phyloP scores from a whole-genome alignment of 2,888 invertebrate species.

The Dyspetes luteomarginatus region DNA sequence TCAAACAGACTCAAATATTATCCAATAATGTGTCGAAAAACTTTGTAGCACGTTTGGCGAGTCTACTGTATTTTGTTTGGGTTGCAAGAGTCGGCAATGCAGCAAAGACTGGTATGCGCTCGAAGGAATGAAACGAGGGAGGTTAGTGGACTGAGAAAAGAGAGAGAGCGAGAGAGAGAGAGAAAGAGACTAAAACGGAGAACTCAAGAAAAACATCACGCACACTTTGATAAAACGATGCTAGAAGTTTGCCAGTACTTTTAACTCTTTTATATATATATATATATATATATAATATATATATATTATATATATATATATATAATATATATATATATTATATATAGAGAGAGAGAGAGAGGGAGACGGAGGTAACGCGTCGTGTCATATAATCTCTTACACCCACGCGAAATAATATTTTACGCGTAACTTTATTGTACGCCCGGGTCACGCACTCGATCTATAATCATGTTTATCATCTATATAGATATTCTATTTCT shows the following conservation, averaged over 20 bases:
- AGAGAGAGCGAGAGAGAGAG: slow-evolving; percentile 18
- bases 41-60: slow-evolving; percentile 1
- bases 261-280: not conserved
- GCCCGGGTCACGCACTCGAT: slow-evolving; percentile 43
- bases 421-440: not conserved
- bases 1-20: not conserved
- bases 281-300: not conserved
- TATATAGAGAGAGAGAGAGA: no score
- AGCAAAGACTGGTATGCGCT: slow-evolving; percentile 56
- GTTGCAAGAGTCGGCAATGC: slow-evolving; percentile 55
- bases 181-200: slow-evolving; percentile 43
- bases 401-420: slow-evolving; percentile 8
- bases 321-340: not conserved
- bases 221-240: slow-evolving; percentile 18
- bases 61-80: slow-evolving; percentile 45
- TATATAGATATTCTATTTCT: not conserved
- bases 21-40: slow-evolving; percentile 11
- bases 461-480: not conserved
- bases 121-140: slow-evolving; percentile 21
- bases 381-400: not conserved
- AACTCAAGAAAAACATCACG: slow-evolving; percentile 54
- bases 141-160: slow-evolving; percentile 19
- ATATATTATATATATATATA: not conserved
- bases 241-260: not conserved
- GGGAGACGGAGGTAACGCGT: not conserved